phyloP scores from a whole-genome alignment of 2,888 invertebrate species.

The Nomada ruficornis region DNA sequence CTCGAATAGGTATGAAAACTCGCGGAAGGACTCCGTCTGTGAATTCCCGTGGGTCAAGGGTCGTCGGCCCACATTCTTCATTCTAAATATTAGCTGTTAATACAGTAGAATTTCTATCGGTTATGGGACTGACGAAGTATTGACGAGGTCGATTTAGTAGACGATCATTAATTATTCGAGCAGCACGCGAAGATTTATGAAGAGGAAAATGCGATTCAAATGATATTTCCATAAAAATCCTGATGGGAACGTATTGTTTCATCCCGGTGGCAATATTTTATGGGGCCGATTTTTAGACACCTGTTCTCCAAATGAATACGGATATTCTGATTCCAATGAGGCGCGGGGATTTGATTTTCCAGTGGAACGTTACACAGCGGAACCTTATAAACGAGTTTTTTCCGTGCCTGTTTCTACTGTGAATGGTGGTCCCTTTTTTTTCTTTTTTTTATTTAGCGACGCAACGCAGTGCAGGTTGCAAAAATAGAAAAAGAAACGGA shows the following conservation, averaged over 20 bases:
- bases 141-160: background rate
- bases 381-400: slow-evolving; percentile 12
- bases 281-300: background rate
- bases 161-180: background rate
- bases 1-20: background rate
- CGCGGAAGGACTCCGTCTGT: background rate
- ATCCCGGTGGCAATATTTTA: background rate
- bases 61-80: background rate
- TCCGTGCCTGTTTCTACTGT: background rate
- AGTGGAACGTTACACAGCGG: slow-evolving; percentile 12
- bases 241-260: background rate
- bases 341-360: slow-evolving; percentile 23
- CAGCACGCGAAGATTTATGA: background rate
- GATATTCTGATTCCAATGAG: background rate
- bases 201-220: background rate
- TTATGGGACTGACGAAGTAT: background rate
- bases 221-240: background rate
- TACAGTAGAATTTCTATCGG: background rate
- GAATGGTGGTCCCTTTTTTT: background rate
- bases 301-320: slow-evolving; percentile 6
- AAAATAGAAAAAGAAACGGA: background rate
- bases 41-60: background rate
- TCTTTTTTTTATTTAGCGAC: background rate
- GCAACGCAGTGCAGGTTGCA: background rate
- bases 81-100: background rate